These are phyloP conservation scores for Coregonus ussuriensis DNA, from an alignment of 2,797 vertebrate genomes.

Conservation along the genomic window DNA sequence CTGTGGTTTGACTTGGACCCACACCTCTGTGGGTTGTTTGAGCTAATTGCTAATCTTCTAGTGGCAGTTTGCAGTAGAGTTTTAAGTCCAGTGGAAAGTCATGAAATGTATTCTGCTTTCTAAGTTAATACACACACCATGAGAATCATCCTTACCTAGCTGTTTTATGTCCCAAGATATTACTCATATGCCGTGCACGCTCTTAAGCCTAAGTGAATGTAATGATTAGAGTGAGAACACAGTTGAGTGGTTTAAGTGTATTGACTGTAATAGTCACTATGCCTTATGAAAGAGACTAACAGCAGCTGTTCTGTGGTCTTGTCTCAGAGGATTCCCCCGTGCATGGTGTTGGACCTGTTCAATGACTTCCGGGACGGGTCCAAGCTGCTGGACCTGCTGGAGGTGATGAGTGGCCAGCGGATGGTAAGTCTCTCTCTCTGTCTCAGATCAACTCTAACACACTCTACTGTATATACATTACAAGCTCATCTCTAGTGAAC, in stretches of 20 bases:
- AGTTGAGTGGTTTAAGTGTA: not conserved
- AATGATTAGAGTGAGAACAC: not conserved
- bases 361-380: conserved; percentile 86
- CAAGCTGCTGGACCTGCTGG: conserved; percentile 89
- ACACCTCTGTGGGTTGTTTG: not conserved
- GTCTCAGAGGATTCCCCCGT: conserved; percentile 80
- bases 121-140: not conserved
- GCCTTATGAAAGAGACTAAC: not conserved
- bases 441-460: not conserved
- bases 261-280: not conserved
- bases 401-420: conserved; percentile 91
- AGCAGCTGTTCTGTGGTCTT: conserved; percentile 18
- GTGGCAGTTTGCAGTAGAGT: not conserved
- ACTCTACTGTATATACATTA: not conserved
- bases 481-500: not conserved
- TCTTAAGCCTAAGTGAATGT: too few relatives aligned
- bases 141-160: not conserved
- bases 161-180: not conserved
- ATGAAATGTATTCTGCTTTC: not conserved
- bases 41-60: not conserved
- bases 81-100: not conserved
- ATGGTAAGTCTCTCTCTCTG: conserved; percentile 76
- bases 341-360: conserved; percentile 84
- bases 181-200: too few relatives aligned
- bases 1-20: not conserved